Conservation (phyloP, 1,140 invertebrate species). For the Pararge aegeria region DNA sequence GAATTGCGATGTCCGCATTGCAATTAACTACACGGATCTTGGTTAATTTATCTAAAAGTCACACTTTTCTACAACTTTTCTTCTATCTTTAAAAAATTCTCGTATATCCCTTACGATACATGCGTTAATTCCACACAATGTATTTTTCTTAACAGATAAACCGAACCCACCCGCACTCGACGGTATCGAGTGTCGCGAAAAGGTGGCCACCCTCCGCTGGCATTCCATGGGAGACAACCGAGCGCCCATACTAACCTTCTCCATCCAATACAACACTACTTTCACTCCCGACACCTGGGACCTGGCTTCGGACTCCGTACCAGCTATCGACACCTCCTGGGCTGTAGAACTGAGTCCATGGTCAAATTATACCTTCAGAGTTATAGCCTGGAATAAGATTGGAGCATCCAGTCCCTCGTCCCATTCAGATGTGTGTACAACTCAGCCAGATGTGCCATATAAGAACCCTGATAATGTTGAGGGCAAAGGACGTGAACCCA, state of each 20-base stretch:
- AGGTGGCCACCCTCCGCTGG: constrained; percentile 90
- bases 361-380: constrained; percentile 98
- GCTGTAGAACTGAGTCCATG: constrained; percentile 91
- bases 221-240: constrained; percentile 94
- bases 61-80: too few relatives aligned
- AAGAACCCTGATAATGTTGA: constrained; percentile 98
- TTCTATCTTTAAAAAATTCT: too few relatives aligned
- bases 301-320: constrained; percentile 86
- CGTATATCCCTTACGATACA: too few relatives aligned
- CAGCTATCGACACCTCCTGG: constrained; percentile 89
- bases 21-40: too few relatives aligned
- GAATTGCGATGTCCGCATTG: too few relatives aligned
- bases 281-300: constrained; percentile 97
- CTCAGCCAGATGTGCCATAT: constrained; percentile 92
- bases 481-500: constrained; percentile 92
- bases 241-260: constrained; percentile 94
- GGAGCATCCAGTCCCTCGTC: constrained; percentile 92
- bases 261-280: constrained; percentile 96
- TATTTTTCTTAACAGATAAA: constrained; percentile 83
- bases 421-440: constrained; percentile 91
- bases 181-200: constrained; percentile 84
- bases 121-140: too few relatives aligned
- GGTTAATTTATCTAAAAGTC: too few relatives aligned
- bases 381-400: constrained; percentile 96
- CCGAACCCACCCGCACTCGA: constrained; percentile 92